Base-by-base conservation (phyloP, 1,140 invertebrate genomes). In the Caerostris extrusa region DNA sequence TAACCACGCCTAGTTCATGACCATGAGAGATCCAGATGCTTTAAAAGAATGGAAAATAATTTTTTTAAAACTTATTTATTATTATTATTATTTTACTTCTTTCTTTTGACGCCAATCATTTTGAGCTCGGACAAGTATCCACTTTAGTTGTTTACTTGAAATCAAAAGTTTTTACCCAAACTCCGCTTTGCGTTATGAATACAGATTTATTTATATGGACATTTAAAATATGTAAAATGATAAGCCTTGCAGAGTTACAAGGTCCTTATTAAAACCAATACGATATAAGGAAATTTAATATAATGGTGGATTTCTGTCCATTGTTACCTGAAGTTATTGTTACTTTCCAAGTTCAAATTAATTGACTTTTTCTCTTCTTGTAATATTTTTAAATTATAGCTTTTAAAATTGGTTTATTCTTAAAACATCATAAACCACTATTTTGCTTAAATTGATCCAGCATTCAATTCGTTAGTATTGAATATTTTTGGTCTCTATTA, bases 141-240 rank as follows among this genome's bases (percentile, higher is more conserved):
- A 14, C 14, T 88, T 86, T 53, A 64, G 58, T 53, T 88, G 86
- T 88, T 88, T 88, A 64, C 86, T n/a, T n/a, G 86, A 88, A 88
- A 88, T 8, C 10, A 17, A 57, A 88, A 34, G 17, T 88, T 88
- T 77, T 77, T 83, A n/a, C 17, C 7, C 17, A 17, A 56, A 58
- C 56, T 83, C 57, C 71, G 57, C n/a, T 7, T 19, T 55, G 56
- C 82, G 53, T 17, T 88, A 19, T 53, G 86, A 64, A 88, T 53
- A 53, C 61, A 53, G 60, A 88, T 88, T 88, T 61, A 34, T 34
- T 34, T 34, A 34, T 64, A 64, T 7, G 7, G 34, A 34, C 71
- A 34, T 50, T 77, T 77, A 77, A 77, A 77, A 77, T 77, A 53
- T 77, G 71, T 77, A 77, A 77, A 77, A 77, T 77, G 71, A 77